Evolutionary conservation across 2,888 invertebrate genomes (phyloP).

Genomic region (Cataglyphis albicans): DNA sequence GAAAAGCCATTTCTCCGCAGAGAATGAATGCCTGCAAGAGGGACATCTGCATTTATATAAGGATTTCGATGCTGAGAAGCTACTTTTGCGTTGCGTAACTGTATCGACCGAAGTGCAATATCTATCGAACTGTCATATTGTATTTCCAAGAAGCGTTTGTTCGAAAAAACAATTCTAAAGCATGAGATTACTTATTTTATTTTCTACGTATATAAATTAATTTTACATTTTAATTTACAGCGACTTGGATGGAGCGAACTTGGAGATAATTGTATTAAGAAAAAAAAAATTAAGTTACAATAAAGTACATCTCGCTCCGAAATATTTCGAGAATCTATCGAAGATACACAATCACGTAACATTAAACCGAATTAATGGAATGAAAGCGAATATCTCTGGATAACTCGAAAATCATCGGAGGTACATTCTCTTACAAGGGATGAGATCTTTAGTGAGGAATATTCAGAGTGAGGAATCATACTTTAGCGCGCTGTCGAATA

Average conservation of each 20-base stretch:
- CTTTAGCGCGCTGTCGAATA: background rate
- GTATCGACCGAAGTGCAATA: background rate
- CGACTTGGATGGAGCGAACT: background rate
- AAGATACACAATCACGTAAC: background rate
- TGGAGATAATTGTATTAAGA: background rate
- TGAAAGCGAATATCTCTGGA: background rate
- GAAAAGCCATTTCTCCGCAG: slow-evolving; percentile 37
- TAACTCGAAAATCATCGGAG: background rate
- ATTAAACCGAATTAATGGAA: background rate
- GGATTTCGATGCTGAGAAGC: slow-evolving; percentile 26
- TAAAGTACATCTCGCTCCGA: too few relatives aligned
- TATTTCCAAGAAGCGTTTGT: background rate
- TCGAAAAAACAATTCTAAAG: background rate
- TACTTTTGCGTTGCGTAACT: slow-evolving; percentile 32
- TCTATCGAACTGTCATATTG: slow-evolving; percentile 7
- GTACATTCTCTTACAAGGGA: background rate
- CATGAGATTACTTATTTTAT: background rate
- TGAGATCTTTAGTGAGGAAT: background rate
- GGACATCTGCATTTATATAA: slow-evolving; percentile 48
- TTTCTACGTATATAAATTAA: background rate
- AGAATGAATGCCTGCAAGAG: background rate
- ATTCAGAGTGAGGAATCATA: background rate
- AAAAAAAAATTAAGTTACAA: background rate
- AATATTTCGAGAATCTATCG: background rate
- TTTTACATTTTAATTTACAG: background rate